Conservation (phyloP, 2,113 vertebrate genomes). For the Opisthocomus hoazin region DNA sequence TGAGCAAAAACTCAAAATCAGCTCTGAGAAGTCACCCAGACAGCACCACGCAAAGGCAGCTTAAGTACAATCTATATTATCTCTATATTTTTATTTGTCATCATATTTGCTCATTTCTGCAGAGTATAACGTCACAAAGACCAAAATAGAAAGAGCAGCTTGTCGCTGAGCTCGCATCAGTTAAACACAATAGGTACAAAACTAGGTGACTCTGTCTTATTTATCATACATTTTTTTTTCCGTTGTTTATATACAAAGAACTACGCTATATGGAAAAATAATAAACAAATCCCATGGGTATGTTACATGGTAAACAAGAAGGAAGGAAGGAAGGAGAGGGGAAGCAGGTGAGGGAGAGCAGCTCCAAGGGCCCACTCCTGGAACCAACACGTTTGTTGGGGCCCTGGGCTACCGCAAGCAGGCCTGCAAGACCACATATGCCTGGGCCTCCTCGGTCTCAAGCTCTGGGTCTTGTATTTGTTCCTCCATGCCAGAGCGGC, state of each 20-base stretch:
- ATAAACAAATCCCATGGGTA: slow-evolving; percentile 59
- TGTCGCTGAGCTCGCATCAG: slow-evolving; percentile 70
- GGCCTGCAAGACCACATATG: background rate
- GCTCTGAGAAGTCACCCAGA: background rate
- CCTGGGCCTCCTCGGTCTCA: background rate
- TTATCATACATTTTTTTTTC: slow-evolving; percentile 68
- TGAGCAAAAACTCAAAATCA: background rate
- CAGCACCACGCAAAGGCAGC: slow-evolving; percentile 45
- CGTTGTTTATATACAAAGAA: slow-evolving; percentile 79
- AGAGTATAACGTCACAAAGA: slow-evolving; percentile 74
- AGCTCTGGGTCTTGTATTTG: background rate
- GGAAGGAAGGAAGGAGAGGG: background rate
- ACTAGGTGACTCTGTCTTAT: slow-evolving; percentile 79
- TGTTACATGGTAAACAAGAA: slow-evolving; percentile 55
- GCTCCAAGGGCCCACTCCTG: background rate
- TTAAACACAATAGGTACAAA: slow-evolving; percentile 75
- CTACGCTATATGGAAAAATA: slow-evolving; percentile 71
- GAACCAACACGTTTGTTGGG: background rate
- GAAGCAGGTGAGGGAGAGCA: background rate
- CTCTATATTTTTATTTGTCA: slow-evolving; percentile 73
- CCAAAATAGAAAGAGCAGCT: slow-evolving; percentile 76
- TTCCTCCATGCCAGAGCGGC: background rate
- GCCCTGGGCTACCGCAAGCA: background rate
- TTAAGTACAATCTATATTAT: slow-evolving; percentile 76
- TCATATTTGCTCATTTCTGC: slow-evolving; percentile 72